These are phyloP conservation scores for Drosophila tristis DNA, from an alignment of 1,140 invertebrate species.

Conservation along the genomic window DNA sequence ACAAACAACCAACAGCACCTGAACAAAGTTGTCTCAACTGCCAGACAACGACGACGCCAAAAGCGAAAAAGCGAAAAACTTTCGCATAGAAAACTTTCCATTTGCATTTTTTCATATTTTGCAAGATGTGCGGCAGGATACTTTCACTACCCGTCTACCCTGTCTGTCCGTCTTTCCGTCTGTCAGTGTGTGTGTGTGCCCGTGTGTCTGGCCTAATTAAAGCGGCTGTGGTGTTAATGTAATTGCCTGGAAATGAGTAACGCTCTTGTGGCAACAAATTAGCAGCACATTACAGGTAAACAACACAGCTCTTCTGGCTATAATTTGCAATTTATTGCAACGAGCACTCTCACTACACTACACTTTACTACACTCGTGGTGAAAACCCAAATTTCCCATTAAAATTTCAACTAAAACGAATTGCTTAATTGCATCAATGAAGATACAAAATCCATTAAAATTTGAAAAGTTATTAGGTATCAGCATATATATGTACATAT, in stretches of 20 bases:
- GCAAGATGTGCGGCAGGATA: slow-evolving; percentile 34
- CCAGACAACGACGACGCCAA: slow-evolving; percentile 36
- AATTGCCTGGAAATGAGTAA: slow-evolving; percentile 50
- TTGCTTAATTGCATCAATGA: slow-evolving; percentile 14
- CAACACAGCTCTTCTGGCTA: slow-evolving; percentile 7
- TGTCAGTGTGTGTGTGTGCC: slow-evolving; percentile 3
- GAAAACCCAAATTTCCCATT: slow-evolving; percentile 5
- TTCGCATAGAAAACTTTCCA: slow-evolving; percentile 39
- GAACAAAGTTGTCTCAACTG: slow-evolving; percentile 67
- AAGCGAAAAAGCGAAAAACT: slow-evolving; percentile 36
- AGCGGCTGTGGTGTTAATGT: slow-evolving; percentile 30
- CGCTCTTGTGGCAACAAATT: slow-evolving; percentile 47
- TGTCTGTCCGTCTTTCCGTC: neutral
- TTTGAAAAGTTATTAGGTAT: too few relatives aligned
- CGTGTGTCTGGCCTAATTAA: slow-evolving; percentile 41
- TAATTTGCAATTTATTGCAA: slow-evolving; percentile 38
- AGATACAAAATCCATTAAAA: neutral
- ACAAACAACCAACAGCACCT: slow-evolving; percentile 52
- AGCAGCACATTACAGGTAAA: slow-evolving; percentile 61
- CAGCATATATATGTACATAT: too few relatives aligned
- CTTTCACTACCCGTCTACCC: slow-evolving; percentile 19
- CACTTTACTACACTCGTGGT: neutral
- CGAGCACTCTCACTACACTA: neutral
- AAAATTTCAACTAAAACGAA: slow-evolving; percentile 20
- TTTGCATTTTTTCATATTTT: slow-evolving; percentile 59